A percentile compares a stretch with the other conserved stretches of the same genome.
phyloP scores from a whole-genome alignment of 2,888 invertebrate species.

The Diplolepis rosae region DNA sequence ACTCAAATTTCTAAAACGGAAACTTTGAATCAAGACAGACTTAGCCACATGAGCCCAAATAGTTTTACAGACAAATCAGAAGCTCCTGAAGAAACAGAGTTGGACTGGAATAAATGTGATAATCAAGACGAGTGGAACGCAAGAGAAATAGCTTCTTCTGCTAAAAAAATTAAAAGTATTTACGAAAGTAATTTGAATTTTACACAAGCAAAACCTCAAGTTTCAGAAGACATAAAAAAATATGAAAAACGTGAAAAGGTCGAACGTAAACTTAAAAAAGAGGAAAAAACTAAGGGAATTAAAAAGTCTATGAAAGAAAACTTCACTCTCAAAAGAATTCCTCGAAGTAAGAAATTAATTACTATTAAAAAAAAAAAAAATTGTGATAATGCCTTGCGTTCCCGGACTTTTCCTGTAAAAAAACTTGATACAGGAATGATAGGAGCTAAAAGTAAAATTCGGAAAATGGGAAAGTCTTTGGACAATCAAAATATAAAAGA shows the following conservation, averaged over 20 bases:
- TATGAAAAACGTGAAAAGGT: neutral
- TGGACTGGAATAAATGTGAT: conserved; percentile 45
- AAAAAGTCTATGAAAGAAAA: no score
- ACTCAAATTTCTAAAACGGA: neutral
- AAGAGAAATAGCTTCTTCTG: neutral
- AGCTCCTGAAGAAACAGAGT: neutral
- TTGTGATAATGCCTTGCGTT: neutral
- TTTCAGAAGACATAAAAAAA: neutral
- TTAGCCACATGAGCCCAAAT: conserved; percentile 47
- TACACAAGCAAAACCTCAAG: neutral
- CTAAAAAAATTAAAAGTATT: neutral
- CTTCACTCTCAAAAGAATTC: neutral
- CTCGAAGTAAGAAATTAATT: neutral
- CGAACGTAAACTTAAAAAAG: no score
- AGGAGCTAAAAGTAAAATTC: neutral
- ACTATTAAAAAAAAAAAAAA: neutral
- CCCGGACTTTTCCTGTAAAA: neutral
- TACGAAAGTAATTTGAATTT: neutral
- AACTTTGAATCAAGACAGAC: conserved; percentile 41
- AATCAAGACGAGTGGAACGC: neutral
- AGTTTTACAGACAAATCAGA: neutral
- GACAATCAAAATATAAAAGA: neutral
- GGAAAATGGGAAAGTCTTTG: no score
- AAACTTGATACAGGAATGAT: neutral
- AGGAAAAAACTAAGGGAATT: neutral